Base-by-base conservation (phyloP, 2,888 invertebrate genomes). In the Polietes domitor region DNA sequence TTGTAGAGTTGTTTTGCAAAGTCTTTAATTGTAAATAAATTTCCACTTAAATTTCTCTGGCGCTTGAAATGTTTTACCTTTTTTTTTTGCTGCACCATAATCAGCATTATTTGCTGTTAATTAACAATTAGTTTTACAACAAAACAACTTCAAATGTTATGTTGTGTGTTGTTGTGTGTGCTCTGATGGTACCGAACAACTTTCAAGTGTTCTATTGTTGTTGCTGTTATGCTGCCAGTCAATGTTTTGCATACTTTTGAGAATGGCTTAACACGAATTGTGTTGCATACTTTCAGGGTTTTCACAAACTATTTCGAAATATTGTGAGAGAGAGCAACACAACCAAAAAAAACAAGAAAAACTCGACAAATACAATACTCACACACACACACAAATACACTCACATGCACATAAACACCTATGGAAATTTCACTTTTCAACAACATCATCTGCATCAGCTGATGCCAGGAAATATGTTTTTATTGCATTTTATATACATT, bases 231-330 rank as follows among this genome's bases (percentile, higher is more conserved):
- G 58, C 15, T 58, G 10, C 3, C 65, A 65, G 65, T 41, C 17
- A 65, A 65, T 65, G 65, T 68, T 65, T 21, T 68, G 68, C 68
- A 68, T 68, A 68, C 68, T 68, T 68, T 68, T 21, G 21, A 43
- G 68, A 68, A n/a, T 68, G 21, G 21, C 19, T 43, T 0, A 68
- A 43, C 6, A 15, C 12, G 19, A 68, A 68, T 43, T 43, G 17
- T 68, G 24, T 19, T 15, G 24, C 24, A 68, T 68, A 68, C 43
- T 68, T 41, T 43, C 68, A 41, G 43, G 68, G 68, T 68, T 61
- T 68, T 58, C 21, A 19, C 26, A 58, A 58, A 58, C 58, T 15
- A 53, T 21, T 53, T 53, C 10, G 17, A 53, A 19, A 21, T 19
- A 6, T 53, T 53, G 53, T 53, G 53, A 21, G 41, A n/a, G n/a